These are phyloP conservation scores for Pollachius pollachius DNA, from an alignment of 2,113 vertebrate genomes.

Conservation along the genomic window DNA sequence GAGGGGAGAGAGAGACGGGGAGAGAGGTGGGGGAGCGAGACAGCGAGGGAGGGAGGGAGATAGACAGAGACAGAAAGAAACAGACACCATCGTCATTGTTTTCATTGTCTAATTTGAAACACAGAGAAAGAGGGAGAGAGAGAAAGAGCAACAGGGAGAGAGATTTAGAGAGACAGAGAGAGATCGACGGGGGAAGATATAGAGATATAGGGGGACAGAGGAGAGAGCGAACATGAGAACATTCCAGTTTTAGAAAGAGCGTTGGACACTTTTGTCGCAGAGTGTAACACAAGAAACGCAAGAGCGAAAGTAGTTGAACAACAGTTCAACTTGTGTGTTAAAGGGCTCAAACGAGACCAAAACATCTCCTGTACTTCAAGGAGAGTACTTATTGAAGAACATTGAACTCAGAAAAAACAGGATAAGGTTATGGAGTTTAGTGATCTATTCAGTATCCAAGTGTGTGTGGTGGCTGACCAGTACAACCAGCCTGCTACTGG, in stretches of 20 bases:
- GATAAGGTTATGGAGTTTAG: no score
- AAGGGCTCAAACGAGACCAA: no score
- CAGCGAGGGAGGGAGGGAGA: slow-evolving; percentile 35
- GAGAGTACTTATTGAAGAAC: background rate
- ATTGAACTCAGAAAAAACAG: background rate
- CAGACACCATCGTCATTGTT: slow-evolving; percentile 73
- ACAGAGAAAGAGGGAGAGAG: slow-evolving; percentile 23
- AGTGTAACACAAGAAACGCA: no score
- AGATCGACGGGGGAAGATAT: slow-evolving; percentile 1
- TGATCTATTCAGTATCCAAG: no score
- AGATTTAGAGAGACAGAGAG: slow-evolving; percentile 31
- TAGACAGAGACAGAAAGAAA: slow-evolving; percentile 54
- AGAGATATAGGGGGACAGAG: slow-evolving; percentile 12
- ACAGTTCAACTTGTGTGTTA: no score
- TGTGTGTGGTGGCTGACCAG: background rate
- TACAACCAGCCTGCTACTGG: background rate
- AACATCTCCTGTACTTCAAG: no score
- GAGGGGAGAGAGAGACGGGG: slow-evolving; percentile 28
- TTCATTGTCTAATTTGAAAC: slow-evolving; percentile 70
- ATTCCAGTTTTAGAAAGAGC: background rate
- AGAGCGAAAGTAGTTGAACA: no score
- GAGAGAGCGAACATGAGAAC: slow-evolving; percentile 21
- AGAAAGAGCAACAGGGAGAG: slow-evolving; percentile 6
- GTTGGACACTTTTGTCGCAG: background rate
- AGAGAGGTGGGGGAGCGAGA: slow-evolving; percentile 37